Conservation (phyloP, 2,888 invertebrate genomes). For the Rhingia rostrata region DNA sequence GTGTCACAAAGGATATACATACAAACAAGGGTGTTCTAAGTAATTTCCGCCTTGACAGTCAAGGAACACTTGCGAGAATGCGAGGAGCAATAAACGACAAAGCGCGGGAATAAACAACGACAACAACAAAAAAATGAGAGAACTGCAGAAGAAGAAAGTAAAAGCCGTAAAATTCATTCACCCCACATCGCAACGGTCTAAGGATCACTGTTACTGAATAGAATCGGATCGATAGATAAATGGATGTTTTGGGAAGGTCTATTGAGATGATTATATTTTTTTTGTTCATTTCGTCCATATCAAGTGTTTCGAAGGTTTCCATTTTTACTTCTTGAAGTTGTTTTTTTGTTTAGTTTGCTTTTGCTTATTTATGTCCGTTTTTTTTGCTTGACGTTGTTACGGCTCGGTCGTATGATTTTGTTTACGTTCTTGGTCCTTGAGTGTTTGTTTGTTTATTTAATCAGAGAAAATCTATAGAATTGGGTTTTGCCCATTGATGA, state of each 20-base stretch:
- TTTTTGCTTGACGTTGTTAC: conserved; percentile 24
- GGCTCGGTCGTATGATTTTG: conserved; percentile 35
- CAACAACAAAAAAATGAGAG: conserved; percentile 5
- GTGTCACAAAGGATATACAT: conserved; percentile 64
- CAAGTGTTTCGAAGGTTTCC: conserved; percentile 19
- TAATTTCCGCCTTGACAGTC: conserved; percentile 71
- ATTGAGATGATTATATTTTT: conserved; percentile 46
- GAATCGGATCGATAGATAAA: conserved; percentile 69
- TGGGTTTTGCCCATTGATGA: conserved; percentile 27
- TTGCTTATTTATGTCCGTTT: conserved; percentile 43
- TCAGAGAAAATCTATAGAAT: conserved; percentile 66
- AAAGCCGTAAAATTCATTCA: conserved; percentile 61
- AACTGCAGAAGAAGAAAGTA: conserved; percentile 21
- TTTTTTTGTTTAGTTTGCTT: neutral
- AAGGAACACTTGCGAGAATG: conserved; percentile 54
- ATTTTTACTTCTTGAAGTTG: conserved; percentile 16
- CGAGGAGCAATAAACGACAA: conserved; percentile 55
- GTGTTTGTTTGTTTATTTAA: conserved; percentile 60
- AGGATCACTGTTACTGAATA: conserved; percentile 53
- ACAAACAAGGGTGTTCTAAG: conserved; percentile 55
- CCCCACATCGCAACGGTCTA: conserved; percentile 39
- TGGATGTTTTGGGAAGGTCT: conserved; percentile 55
- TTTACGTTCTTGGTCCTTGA: conserved; percentile 56
- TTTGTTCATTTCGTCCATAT: conserved; percentile 19
- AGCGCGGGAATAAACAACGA: neutral